Conservation (phyloP, 1,140 invertebrate species). For the Nasonia longicornis region DNA sequence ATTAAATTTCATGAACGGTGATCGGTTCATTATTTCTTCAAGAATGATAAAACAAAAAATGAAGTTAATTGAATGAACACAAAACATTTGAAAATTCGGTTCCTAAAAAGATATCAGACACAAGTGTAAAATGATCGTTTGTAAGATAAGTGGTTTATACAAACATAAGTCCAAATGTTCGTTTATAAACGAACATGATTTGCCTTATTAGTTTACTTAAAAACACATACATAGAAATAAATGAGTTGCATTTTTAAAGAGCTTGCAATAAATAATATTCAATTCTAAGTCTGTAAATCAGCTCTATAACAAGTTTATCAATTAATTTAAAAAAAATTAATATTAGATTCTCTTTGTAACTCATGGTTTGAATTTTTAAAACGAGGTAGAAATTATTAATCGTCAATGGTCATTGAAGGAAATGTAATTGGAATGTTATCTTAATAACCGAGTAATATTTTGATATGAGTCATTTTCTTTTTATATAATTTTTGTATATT, state of each 20-base stretch:
- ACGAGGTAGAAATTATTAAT: constrained; percentile 12
- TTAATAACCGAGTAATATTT: constrained; percentile 8
- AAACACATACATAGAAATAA: constrained; percentile 19
- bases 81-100: not conserved
- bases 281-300: constrained; percentile 8
- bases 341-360: not conserved
- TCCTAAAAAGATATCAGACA: not conserved
- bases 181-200: constrained; percentile 24
- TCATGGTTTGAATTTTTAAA: constrained; percentile 16
- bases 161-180: constrained; percentile 35
- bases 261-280: constrained; percentile 27
- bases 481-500: constrained; percentile 21
- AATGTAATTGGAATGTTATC: constrained; percentile 26
- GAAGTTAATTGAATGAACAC: too few relatives aligned
- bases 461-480: constrained; percentile 20
- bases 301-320: constrained; percentile 17
- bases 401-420: not conserved
- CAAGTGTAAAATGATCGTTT: constrained; percentile 12
- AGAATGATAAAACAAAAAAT: not conserved
- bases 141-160: constrained; percentile 40
- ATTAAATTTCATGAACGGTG: not conserved
- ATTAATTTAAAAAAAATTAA: constrained; percentile 3
- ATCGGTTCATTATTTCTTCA: constrained; percentile 5
- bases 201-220: constrained; percentile 40
- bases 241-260: constrained; percentile 27